phyloP scores from a whole-genome alignment of 1,140 invertebrate genomes.

The Luehdorfia chinensis region DNA sequence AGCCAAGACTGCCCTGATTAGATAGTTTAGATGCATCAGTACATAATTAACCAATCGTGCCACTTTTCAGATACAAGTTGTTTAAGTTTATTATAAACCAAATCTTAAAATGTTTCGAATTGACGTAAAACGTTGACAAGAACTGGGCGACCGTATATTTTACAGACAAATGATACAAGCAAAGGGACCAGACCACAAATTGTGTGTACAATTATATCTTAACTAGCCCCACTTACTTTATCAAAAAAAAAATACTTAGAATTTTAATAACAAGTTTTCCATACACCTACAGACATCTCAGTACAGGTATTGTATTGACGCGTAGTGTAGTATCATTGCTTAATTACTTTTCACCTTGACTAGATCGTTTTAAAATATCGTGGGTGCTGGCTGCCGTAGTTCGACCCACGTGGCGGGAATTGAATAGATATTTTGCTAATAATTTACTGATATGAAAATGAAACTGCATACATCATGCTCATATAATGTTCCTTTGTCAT shows the following conservation, averaged over 20 bases:
- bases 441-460: background rate
- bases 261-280: background rate
- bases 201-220: background rate
- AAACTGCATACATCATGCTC: background rate
- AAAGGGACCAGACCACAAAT: background rate
- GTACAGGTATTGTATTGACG: background rate
- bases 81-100: no score
- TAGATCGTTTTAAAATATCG: background rate
- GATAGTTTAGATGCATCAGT: no score
- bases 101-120: no score
- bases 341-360: constrained; percentile 9
- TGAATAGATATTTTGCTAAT: no score
- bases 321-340: background rate
- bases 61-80: no score
- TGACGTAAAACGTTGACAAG: no score
- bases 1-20: no score
- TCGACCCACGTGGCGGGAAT: background rate
- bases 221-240: no score
- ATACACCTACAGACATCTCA: background rate
- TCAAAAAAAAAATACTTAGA: no score
- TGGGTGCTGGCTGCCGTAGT: background rate
- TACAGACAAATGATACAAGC: no score
- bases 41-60: no score
- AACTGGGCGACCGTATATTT: no score
- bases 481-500: background rate